A percentile compares a stretch with the other conserved stretches of the same genome.
Evolutionary conservation across 2,888 invertebrate genomes (phyloP).

Genomic region (Gortyna flavago): DNA sequence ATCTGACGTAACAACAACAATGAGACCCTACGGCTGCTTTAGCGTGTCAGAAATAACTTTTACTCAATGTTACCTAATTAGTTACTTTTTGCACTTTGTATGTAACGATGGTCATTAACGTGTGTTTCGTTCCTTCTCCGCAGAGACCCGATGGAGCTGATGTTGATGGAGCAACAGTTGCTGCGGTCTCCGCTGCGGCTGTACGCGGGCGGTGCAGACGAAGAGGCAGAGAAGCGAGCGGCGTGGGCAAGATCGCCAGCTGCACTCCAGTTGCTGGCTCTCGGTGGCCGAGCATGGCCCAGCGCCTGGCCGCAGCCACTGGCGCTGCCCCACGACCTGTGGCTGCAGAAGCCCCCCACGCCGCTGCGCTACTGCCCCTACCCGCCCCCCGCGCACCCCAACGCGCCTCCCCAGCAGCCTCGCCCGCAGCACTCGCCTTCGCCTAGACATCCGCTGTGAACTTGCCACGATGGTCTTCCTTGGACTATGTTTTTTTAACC

Average conservation of each 20-base stretch:
- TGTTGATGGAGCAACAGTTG: slow-evolving; percentile 94
- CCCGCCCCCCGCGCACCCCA: slow-evolving; percentile 87
- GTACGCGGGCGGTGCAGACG: slow-evolving; percentile 91
- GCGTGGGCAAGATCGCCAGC: slow-evolving; percentile 89
- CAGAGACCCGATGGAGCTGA: slow-evolving; percentile 95
- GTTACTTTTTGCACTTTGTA: not conserved
- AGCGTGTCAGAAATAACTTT: not conserved
- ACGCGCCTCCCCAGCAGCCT: slow-evolving; percentile 65
- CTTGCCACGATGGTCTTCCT: slow-evolving; percentile 43
- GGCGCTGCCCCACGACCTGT: slow-evolving; percentile 96
- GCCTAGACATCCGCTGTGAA: slow-evolving; percentile 86
- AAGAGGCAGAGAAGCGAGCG: slow-evolving; percentile 90
- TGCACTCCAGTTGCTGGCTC: slow-evolving; percentile 84
- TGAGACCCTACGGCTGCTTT: not conserved
- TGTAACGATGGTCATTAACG: slow-evolving; percentile 29
- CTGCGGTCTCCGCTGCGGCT: slow-evolving; percentile 92
- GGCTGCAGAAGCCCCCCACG: slow-evolving; percentile 95
- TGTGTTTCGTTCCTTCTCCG: slow-evolving; percentile 71
- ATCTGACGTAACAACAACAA: not conserved
- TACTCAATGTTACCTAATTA: not conserved
- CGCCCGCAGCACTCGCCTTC: slow-evolving; percentile 82
- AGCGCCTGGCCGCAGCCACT: slow-evolving; percentile 97
- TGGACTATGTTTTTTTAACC: slow-evolving; percentile 47
- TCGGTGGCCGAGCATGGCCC: slow-evolving; percentile 94
- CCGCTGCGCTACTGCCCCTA: slow-evolving; percentile 91